A percentile compares a stretch with the other conserved stretches of the same genome.
phyloP scores from a whole-genome alignment of 2,113 vertebrate species.

The Rhabdomys dilectus region DNA sequence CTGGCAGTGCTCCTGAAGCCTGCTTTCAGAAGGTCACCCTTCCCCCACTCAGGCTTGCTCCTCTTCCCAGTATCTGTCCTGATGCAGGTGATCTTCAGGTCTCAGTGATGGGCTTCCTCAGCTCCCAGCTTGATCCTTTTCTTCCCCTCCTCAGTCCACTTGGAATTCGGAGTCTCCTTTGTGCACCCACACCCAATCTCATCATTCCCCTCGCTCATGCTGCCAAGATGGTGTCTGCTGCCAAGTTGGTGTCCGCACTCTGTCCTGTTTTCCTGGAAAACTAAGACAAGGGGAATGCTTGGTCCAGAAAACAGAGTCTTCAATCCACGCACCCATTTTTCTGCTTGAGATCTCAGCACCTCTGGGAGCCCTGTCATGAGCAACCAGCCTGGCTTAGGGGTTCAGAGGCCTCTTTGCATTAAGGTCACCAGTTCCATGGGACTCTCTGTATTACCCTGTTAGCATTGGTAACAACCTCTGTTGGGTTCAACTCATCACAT shows the following conservation, averaged over 20 bases:
- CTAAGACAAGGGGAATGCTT: background rate
- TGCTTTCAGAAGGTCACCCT: background rate
- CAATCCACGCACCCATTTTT: background rate
- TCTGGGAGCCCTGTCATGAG: background rate
- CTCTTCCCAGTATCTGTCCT: background rate
- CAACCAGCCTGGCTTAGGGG: background rate
- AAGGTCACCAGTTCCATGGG: background rate
- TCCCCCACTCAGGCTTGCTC: background rate
- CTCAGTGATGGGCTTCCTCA: background rate
- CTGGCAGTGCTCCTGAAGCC: background rate
- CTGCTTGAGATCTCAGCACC: background rate
- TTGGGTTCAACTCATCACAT: background rate
- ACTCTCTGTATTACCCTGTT: background rate
- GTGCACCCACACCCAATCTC: background rate
- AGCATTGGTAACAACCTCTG: background rate
- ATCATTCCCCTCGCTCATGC: background rate
- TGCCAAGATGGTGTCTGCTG: background rate
- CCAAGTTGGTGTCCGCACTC: background rate
- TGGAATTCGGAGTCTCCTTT: background rate
- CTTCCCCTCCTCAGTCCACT: background rate
- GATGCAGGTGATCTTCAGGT: too few relatives aligned
- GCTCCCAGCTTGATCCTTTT: background rate
- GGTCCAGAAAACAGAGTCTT: background rate
- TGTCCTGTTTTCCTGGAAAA: slow-evolving; percentile 1
- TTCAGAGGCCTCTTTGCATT: background rate